Conservation (phyloP, 1,140 invertebrate species). For the Lepidurus packardi region DNA sequence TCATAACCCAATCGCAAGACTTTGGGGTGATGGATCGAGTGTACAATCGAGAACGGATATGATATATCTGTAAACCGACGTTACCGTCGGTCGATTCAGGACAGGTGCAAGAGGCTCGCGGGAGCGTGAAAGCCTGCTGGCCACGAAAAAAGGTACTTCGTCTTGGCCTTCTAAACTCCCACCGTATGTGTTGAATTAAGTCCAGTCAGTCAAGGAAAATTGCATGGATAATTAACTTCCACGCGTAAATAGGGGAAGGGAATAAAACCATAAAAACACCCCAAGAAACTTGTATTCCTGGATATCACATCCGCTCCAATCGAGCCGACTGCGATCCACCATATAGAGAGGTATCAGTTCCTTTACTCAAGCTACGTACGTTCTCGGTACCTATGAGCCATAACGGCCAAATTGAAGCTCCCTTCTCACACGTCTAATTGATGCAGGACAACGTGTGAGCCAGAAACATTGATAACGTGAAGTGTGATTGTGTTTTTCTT, state of each 20-base stretch:
- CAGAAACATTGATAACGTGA: not conserved
- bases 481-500: conserved; percentile 16
- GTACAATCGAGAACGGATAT: not conserved
- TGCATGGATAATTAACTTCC: not conserved
- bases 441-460: conserved; percentile 11
- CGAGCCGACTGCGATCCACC: not conserved
- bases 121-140: not conserved
- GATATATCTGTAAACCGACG: not conserved
- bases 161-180: not conserved
- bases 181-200: not conserved
- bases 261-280: not conserved
- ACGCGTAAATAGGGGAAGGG: not conserved
- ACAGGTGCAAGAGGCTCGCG: not conserved
- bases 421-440: not conserved
- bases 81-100: not conserved
- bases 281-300: not conserved
- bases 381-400: not conserved
- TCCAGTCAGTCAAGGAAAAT: not conserved
- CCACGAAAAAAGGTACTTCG: not conserved
- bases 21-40: too few relatives aligned
- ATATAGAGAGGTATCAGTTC: not conserved
- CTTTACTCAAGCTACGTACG: not conserved
- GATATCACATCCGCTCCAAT: not conserved
- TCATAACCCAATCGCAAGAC: too few relatives aligned
- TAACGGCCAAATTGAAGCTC: not conserved